phyloP scores from a whole-genome alignment of 2,888 invertebrate genomes.

The Limnephilus lunatus region DNA sequence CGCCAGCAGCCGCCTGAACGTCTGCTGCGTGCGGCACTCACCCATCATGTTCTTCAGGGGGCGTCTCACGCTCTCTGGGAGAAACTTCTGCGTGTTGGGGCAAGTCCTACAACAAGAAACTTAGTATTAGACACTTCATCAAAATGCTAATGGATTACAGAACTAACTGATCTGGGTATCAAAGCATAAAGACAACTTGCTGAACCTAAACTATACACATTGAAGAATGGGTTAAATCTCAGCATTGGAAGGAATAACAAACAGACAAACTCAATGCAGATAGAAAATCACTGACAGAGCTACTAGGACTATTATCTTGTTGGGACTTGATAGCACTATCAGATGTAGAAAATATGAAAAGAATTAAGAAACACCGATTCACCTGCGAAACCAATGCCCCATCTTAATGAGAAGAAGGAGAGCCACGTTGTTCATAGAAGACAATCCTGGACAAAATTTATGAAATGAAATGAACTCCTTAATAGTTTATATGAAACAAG shows the following conservation, averaged over 20 bases:
- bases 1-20: constrained; percentile 81
- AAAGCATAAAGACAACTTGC: background rate
- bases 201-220: background rate
- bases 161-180: background rate
- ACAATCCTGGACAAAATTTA: background rate
- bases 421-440: too few species aligned
- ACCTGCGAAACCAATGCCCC: too few species aligned
- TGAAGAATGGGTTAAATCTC: too few species aligned
- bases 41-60: constrained; percentile 92
- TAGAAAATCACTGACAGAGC: background rate
- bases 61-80: constrained; percentile 89
- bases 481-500: too few species aligned
- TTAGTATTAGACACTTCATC: background rate
- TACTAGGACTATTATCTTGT: background rate
- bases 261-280: background rate
- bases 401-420: too few species aligned
- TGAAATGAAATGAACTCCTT: background rate
- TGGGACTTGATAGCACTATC: background rate
- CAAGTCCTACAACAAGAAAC: constrained; percentile 80
- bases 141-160: background rate
- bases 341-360: background rate
- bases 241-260: background rate
- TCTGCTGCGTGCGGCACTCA: constrained; percentile 80
- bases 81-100: constrained; percentile 89
- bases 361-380: background rate